phyloP scores from a whole-genome alignment of 2,797 vertebrate genomes.

The Lepilemur ruficaudatus region DNA sequence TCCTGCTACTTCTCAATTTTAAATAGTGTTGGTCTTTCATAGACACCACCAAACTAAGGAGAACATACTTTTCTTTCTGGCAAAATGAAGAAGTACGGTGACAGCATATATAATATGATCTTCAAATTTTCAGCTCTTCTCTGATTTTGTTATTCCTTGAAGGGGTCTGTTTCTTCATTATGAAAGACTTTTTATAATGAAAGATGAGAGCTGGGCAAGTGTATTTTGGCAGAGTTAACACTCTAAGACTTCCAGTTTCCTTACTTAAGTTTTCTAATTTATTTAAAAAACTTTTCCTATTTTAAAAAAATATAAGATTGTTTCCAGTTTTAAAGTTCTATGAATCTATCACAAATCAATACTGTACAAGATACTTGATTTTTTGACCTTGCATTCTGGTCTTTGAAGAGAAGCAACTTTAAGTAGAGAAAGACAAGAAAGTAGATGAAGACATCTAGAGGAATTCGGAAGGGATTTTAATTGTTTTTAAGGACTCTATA shows the following conservation, averaged over 20 bases:
- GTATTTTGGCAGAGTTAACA: neutral
- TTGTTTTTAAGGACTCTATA: neutral
- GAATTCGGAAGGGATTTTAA: neutral
- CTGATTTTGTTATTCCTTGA: neutral
- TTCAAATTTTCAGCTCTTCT: neutral
- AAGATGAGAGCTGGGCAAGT: neutral
- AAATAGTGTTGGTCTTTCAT: constrained; percentile 1
- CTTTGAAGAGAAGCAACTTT: neutral
- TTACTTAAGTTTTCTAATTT: neutral
- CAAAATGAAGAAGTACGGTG: neutral
- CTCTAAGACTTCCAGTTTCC: neutral
- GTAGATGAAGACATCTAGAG: neutral
- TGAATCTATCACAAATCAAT: constrained; percentile 2
- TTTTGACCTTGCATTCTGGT: neutral
- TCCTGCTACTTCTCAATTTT: neutral
- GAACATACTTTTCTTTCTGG: neutral
- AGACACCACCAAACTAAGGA: neutral
- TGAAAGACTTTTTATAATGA: neutral
- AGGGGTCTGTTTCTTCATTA: neutral
- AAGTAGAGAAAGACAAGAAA: neutral
- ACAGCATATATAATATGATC: neutral
- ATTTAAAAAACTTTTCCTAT: neutral
- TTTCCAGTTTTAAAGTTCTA: constrained; percentile 10
- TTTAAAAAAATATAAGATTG: neutral
- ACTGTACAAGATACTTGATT: neutral